phyloP scores from a whole-genome alignment of 2,797 vertebrate genomes.

The Cygnus olor region DNA sequence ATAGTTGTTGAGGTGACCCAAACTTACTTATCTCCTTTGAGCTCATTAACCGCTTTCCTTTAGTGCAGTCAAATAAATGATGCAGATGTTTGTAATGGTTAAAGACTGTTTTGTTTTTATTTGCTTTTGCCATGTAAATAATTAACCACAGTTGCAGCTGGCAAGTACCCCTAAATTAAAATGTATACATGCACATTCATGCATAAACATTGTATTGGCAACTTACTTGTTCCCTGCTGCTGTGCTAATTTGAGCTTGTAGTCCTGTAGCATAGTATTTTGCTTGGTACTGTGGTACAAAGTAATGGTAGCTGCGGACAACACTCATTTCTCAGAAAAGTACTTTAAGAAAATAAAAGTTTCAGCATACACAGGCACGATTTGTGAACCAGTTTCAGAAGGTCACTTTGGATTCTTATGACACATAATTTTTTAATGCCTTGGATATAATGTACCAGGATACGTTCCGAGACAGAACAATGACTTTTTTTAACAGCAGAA shows the following conservation, averaged over 20 bases:
- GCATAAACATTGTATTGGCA: not conserved
- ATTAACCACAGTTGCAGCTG: not conserved
- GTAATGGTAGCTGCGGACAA: not conserved
- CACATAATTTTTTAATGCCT: not conserved
- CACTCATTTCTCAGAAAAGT: not conserved
- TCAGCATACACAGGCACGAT: not conserved
- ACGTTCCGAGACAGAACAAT: not conserved
- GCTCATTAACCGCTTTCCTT: not conserved
- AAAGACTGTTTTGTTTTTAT: not conserved
- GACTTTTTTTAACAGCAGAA: not conserved
- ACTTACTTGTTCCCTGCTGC: not conserved
- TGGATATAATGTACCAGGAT: not conserved
- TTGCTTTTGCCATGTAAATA: not conserved
- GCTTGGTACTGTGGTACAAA: not conserved
- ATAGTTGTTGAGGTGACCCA: not conserved
- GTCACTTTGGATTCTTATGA: not conserved
- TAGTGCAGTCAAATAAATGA: not conserved
- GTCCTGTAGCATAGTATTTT: not conserved
- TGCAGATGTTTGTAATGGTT: not conserved
- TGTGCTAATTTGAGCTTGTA: not conserved
- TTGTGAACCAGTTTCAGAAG: not conserved
- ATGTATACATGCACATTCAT: not conserved
- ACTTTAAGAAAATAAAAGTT: not conserved
- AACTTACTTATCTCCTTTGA: not conserved
- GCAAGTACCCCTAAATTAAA: not conserved